Conservation (phyloP, 1,140 invertebrate genomes). For the Listronotus bonariensis region DNA sequence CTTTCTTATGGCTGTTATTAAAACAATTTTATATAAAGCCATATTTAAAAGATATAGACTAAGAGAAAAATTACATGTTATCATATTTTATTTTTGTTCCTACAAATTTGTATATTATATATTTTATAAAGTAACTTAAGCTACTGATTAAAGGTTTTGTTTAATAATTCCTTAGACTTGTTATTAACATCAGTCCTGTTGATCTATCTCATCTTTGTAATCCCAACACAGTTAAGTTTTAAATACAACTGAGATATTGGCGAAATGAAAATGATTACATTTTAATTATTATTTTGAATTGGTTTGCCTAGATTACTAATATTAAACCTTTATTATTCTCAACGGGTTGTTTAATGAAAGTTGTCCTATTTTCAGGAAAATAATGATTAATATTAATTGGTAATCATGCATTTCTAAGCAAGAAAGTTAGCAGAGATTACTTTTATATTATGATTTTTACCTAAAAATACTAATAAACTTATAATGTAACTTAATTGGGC, state of each 20-base stretch:
- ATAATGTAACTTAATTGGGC: too few relatives aligned
- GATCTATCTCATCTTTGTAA: too few relatives aligned
- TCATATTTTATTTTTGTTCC: not conserved
- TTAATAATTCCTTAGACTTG: not conserved
- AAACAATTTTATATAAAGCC: constrained; percentile 51
- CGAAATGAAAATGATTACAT: not conserved
- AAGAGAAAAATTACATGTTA: not conserved
- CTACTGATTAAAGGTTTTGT: too few relatives aligned
- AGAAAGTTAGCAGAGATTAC: too few relatives aligned
- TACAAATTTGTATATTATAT: constrained; percentile 2
- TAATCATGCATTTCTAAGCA: too few relatives aligned
- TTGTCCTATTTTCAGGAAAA: not conserved
- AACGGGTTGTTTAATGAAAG: too few relatives aligned
- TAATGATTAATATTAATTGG: not conserved
- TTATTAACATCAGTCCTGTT: too few relatives aligned
- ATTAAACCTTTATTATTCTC: too few relatives aligned
- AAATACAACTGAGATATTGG: too few relatives aligned
- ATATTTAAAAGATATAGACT: constrained; percentile 48
- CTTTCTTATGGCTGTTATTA: constrained; percentile 46
- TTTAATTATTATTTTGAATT: constrained; percentile 1
- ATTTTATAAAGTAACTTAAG: constrained; percentile 9
- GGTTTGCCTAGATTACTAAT: not conserved
- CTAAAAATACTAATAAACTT: too few relatives aligned
- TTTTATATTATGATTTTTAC: too few relatives aligned
- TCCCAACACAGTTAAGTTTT: too few relatives aligned